These are phyloP conservation scores for Dasypolia templi DNA, from an alignment of 2,888 invertebrate genomes.

Conservation along the genomic window DNA sequence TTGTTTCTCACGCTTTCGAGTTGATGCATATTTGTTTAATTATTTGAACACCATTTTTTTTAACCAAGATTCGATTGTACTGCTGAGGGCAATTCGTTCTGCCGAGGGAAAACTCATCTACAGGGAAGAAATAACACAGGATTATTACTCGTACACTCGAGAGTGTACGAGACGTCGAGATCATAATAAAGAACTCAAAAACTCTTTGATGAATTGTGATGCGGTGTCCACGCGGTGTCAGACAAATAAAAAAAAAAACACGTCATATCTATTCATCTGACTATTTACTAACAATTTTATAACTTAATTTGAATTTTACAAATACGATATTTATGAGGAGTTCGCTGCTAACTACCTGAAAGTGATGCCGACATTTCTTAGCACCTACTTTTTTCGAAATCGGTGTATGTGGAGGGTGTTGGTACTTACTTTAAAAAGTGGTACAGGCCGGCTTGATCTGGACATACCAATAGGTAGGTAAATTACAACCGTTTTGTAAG, in stretches of 20 bases:
- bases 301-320: constrained; percentile 17
- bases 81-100: too few relatives aligned
- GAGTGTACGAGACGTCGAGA: background rate
- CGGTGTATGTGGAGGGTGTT: constrained; percentile 41
- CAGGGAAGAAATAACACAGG: too few relatives aligned
- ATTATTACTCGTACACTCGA: too few relatives aligned
- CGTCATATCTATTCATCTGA: constrained; percentile 18
- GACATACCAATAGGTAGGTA: constrained; percentile 23
- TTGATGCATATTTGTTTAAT: too few relatives aligned
- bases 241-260: background rate
- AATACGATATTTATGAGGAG: constrained; percentile 5
- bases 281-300: constrained; percentile 14
- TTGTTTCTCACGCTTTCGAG: too few relatives aligned
- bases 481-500: background rate
- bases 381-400: constrained; percentile 24
- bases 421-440: constrained; percentile 23
- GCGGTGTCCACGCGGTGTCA: background rate
- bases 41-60: too few relatives aligned
- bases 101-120: too few relatives aligned
- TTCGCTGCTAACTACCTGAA: background rate
- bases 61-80: too few relatives aligned
- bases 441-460: constrained; percentile 35
- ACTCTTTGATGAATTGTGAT: constrained; percentile 2
- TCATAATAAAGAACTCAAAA: background rate
- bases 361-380: constrained; percentile 35